These are phyloP conservation scores for Drosophila prostipennis DNA, from an alignment of 2,888 invertebrate genomes.

Conservation along the genomic window DNA sequence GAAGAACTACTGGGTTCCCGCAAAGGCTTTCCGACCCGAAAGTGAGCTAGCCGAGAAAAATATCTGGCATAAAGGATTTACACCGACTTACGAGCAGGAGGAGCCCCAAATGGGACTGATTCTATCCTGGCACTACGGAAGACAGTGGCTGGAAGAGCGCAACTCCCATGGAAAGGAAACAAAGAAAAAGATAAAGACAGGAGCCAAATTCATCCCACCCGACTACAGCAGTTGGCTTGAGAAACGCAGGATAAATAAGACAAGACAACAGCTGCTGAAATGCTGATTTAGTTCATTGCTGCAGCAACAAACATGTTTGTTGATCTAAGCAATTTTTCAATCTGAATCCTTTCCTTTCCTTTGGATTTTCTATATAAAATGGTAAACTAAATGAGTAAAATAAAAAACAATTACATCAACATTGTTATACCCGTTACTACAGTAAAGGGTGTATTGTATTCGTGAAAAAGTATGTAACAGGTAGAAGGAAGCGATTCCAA, in stretches of 20 bases:
- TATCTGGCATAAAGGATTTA: constrained; percentile 1
- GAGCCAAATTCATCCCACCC: constrained; percentile 6
- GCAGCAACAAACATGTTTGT: no score
- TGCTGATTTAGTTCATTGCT: background rate
- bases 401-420: no score
- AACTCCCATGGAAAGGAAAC: background rate
- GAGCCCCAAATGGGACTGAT: constrained; percentile 15
- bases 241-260: constrained; percentile 6
- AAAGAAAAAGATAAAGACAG: background rate
- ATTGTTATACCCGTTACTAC: no score
- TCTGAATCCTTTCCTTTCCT: no score
- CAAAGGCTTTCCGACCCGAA: background rate
- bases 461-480: no score
- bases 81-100: constrained; percentile 20
- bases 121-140: constrained; percentile 34
- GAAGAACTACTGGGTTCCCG: background rate
- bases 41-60: background rate
- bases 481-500: no score
- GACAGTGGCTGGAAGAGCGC: constrained; percentile 32
- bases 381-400: no score
- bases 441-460: no score
- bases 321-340: background rate
- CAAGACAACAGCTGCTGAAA: background rate
- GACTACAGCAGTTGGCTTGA: constrained; percentile 14
- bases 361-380: no score